These are phyloP conservation scores for Cyanoramphus novaezelandiae DNA, from an alignment of 2,113 vertebrate species.

Conservation along the genomic window DNA sequence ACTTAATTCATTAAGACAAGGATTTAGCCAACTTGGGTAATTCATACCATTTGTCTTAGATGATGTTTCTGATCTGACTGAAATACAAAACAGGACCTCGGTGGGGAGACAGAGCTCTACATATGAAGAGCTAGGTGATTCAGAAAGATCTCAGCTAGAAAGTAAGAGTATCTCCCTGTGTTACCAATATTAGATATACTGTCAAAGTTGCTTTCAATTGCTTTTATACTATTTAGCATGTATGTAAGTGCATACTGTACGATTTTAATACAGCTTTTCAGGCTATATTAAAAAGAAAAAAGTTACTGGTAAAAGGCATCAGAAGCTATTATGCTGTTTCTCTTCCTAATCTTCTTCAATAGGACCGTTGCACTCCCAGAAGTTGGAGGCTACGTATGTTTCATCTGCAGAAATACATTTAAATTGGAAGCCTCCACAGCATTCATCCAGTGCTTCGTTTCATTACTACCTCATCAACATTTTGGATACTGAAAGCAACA, in stretches of 20 bases:
- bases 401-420: constrained; percentile 77
- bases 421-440: constrained; percentile 72
- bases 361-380: constrained; percentile 79
- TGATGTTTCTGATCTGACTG: neutral
- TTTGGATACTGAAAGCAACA: constrained; percentile 66
- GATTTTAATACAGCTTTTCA: neutral
- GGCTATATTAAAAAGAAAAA: neutral
- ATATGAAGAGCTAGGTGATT: neutral
- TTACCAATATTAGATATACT: neutral
- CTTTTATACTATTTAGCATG: neutral
- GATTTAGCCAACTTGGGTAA: neutral
- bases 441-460: constrained; percentile 37
- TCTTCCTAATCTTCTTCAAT: neutral
- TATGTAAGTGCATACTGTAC: neutral
- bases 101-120: neutral
- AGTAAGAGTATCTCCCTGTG: neutral
- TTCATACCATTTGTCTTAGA: neutral
- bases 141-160: neutral
- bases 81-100: neutral
- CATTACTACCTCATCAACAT: constrained; percentile 76
- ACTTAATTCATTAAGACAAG: neutral
- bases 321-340: neutral
- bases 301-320: neutral
- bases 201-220: neutral
- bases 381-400: constrained; percentile 64